Conservation (phyloP, 2,797 vertebrate species). For the Phylloscopus collybita region DNA sequence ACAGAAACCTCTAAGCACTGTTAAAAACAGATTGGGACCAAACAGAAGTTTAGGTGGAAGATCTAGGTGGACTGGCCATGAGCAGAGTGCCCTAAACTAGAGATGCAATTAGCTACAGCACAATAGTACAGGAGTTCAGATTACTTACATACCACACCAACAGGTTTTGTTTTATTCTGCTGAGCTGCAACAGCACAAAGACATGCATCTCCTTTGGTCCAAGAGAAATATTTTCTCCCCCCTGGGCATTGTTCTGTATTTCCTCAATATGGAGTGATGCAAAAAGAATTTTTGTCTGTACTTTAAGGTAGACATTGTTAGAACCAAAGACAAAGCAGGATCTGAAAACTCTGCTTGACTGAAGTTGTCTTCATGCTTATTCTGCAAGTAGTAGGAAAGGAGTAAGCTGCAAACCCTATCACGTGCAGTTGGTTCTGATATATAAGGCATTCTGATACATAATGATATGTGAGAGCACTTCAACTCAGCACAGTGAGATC, state of each 20-base stretch:
- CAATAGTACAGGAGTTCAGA: not conserved
- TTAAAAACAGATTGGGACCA: not conserved
- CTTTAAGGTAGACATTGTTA: not conserved
- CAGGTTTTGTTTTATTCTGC: not conserved
- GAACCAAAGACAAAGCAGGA: not conserved
- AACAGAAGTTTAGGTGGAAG: not conserved
- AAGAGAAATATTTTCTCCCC: not conserved
- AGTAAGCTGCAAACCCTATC: not conserved
- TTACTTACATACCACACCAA: not conserved
- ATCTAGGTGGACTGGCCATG: not conserved
- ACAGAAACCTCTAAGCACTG: not conserved
- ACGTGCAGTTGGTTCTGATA: not conserved
- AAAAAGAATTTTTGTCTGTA: not conserved
- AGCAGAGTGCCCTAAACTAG: not conserved
- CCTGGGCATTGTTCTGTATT: not conserved
- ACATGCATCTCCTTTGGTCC: not conserved
- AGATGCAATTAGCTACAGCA: not conserved
- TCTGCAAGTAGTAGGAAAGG: not conserved
- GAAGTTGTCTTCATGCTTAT: not conserved
- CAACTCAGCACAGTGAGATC: not conserved
- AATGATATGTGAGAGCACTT: not conserved
- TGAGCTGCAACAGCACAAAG: not conserved
- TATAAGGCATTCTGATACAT: not conserved
- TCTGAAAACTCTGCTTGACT: not conserved
- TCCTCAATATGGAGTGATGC: not conserved